Base-by-base conservation (phyloP, 2,113 vertebrate genomes). In the Nannospalax galili region DNA sequence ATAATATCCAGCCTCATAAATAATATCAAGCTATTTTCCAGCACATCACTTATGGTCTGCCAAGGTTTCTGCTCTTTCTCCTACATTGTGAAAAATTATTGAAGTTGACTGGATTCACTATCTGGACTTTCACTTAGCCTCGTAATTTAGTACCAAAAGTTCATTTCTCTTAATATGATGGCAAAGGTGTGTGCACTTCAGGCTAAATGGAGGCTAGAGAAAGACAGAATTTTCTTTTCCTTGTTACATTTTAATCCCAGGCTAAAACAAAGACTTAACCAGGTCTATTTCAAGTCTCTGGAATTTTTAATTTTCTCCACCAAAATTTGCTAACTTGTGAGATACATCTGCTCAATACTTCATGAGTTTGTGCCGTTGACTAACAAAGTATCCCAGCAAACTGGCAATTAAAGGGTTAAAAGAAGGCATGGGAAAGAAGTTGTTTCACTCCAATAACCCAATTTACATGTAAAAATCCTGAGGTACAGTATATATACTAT, bases 11-110 rank as follows among this genome's bases (percentile, higher is more conserved):
- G 52, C 69, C 24, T 81, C 62, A 62, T 17, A 86, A 70, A 2
- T 56, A 62, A 86, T 35, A 45, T 32, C 19, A 82, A 48, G 73
- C 10, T 56, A 26, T 88, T 45, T 91, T 24, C 79, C 56, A 90
- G 24, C 75, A 10, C n/a, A 91, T 81, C 30, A 22, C 28, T 69
- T 90, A 48, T 91, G 10, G 2, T 12, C 28, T 94, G 7, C n/a
- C 7, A 9, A 91, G 4, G 48, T 88, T 84, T 93, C 78, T 93
- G 22, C 65, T 35, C 35, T 73, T 91, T 84, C 22, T 95, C 52
- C 65, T 84, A 16, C 32, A 84, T 7, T 73, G 32, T 91, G 28
- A 8, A 84, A 88, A 93, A 78, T 62, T 84, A 88, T 15, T 79
- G 45, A 93, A 35, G 37, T 24, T 91, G 37, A 84, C 8, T 79